Percentiles rank a stretch among this genome's conserved stretches.
Evolutionary conservation across 2,797 vertebrate genomes (phyloP).

Genomic region (Tenualosa ilisha): DNA sequence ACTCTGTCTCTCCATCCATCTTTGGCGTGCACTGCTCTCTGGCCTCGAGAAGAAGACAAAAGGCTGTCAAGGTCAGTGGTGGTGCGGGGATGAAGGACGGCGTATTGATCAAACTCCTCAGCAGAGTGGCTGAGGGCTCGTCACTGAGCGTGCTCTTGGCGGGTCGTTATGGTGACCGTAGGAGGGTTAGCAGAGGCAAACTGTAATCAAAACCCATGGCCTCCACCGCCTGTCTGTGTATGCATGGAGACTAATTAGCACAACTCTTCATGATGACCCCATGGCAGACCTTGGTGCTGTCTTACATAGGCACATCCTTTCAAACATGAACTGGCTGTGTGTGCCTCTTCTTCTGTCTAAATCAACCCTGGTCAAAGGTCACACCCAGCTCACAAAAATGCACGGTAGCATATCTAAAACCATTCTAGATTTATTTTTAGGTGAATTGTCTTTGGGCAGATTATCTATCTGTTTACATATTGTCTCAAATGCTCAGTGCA

Average conservation of each 20-base stretch:
- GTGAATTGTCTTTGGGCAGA: background rate
- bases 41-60: conserved; percentile 80
- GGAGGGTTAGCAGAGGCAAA: conserved; percentile 72
- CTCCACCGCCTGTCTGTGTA: conserved; percentile 60
- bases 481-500: background rate
- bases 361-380: conserved; percentile 29
- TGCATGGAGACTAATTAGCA: conserved; percentile 74
- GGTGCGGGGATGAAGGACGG: conserved; percentile 80
- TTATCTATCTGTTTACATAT: background rate
- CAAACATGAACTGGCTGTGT: conserved; percentile 15
- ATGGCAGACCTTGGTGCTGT: conserved; percentile 40
- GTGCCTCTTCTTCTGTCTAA: background rate
- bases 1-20: conserved; percentile 61
- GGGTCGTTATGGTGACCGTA: conserved; percentile 74
- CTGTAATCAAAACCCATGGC: conserved; percentile 75
- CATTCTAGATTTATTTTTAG: background rate
- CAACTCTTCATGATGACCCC: conserved; percentile 69
- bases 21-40: conserved; percentile 76
- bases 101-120: conserved; percentile 82
- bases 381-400: background rate
- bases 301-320: background rate
- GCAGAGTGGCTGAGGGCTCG: conserved; percentile 59
- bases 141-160: conserved; percentile 57
- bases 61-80: conserved; percentile 82
- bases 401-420: background rate